Conservation (phyloP, 2,888 invertebrate genomes). For the Drosophila demipolita region DNA sequence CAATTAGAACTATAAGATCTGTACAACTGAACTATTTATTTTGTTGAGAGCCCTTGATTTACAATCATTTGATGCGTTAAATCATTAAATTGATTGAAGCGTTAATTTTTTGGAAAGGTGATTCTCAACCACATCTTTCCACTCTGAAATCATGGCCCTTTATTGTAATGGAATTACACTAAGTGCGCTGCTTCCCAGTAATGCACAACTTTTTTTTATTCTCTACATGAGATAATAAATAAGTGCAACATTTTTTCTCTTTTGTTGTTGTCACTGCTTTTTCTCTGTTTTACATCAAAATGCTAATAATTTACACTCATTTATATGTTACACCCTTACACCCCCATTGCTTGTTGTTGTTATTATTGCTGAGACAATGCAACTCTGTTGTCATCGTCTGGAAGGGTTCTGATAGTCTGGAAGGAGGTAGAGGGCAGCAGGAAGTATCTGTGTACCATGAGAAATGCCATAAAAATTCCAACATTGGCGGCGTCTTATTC, state of each 20-base stretch:
- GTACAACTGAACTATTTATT: background rate
- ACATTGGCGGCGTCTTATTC: slow-evolving; percentile 34
- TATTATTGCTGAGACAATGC: slow-evolving; percentile 66
- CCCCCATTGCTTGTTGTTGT: slow-evolving; percentile 7
- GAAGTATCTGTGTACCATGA: slow-evolving; percentile 56
- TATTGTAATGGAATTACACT: background rate
- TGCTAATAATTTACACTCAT: slow-evolving; percentile 70
- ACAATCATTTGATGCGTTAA: slow-evolving; percentile 6
- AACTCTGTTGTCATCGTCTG: slow-evolving; percentile 67
- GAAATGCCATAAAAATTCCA: slow-evolving; percentile 77
- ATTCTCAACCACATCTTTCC: background rate
- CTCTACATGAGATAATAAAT: slow-evolving; percentile 54
- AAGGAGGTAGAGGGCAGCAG: slow-evolving; percentile 23
- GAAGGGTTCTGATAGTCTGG: slow-evolving; percentile 17
- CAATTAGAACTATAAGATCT: background rate
- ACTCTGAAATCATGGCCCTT: slow-evolving; percentile 9
- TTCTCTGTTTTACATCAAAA: slow-evolving; percentile 59
- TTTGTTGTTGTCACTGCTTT: slow-evolving; percentile 19
- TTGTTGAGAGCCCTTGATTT: slow-evolving; percentile 4
- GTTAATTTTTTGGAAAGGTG: slow-evolving; percentile 30
- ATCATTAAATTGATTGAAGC: slow-evolving; percentile 21
- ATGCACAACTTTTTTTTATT: slow-evolving; percentile 35
- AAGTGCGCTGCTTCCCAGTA: slow-evolving; percentile 9
- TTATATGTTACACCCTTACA: slow-evolving; percentile 66
- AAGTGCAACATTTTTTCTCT: slow-evolving; percentile 49